phyloP scores from a whole-genome alignment of 53 echinoderm and acorn worm species.

The Echinometra lucunter region DNA sequence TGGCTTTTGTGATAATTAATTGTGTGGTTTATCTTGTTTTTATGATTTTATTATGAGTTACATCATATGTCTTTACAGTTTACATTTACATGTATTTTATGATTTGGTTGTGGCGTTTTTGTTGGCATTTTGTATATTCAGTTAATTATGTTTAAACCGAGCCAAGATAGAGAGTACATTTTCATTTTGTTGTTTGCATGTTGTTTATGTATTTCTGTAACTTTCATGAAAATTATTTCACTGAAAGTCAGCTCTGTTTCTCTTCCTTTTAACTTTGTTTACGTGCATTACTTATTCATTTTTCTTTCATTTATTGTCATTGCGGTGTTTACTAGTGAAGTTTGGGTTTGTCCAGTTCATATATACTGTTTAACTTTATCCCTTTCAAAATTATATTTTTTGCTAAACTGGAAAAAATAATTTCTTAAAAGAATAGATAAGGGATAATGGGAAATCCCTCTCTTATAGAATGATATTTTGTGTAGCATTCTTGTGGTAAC shows the following conservation, averaged over 20 bases:
- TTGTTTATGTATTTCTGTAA: not conserved
- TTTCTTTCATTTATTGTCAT: not conserved
- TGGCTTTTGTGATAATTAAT: conserved; percentile 24
- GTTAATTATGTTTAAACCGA: not conserved
- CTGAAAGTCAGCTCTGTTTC: not conserved
- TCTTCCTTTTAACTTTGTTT: not conserved
- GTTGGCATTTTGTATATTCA: not conserved
- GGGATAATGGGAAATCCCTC: not conserved
- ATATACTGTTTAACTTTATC: not conserved
- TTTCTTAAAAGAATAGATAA: not conserved
- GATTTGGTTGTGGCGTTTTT: not conserved
- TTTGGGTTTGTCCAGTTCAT: not conserved
- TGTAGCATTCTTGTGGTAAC: not conserved
- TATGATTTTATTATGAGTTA: not conserved
- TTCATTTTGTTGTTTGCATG: conserved; percentile 24
- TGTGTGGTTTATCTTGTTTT: not conserved
- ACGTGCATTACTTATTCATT: not conserved
- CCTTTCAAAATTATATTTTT: not conserved
- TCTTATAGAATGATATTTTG: not conserved
- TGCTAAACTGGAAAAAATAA: not conserved
- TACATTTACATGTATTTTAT: not conserved
- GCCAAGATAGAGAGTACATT: not conserved
- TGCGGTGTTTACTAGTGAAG: not conserved
- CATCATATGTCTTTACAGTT: not conserved
- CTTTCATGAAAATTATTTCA: not conserved